Evolutionary conservation across 2,113 vertebrate species (phyloP).

Genomic region (Notiomystis cincta): DNA sequence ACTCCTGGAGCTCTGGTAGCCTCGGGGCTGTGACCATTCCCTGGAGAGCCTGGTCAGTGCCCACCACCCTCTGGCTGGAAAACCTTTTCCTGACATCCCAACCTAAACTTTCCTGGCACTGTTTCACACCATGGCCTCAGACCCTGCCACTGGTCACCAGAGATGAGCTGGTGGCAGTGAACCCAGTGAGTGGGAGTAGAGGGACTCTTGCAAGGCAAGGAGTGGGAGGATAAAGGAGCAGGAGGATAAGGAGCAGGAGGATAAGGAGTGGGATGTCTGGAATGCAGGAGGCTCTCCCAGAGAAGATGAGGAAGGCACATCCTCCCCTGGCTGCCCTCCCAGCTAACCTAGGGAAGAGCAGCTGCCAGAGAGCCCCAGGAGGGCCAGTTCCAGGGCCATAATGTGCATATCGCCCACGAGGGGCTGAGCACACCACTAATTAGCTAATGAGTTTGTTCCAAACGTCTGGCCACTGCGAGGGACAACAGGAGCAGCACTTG

Average conservation of each 20-base stretch:
- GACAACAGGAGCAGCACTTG: constrained; percentile 10
- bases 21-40: neutral
- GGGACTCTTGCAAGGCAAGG: neutral
- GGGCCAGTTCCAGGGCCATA: neutral
- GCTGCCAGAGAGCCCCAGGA: constrained; percentile 28
- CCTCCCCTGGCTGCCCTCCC: neutral
- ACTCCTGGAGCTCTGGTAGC: neutral
- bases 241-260: neutral
- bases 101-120: neutral
- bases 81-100: neutral
- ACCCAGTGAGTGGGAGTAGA: neutral
- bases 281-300: neutral
- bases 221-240: neutral
- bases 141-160: neutral
- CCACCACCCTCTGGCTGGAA: neutral
- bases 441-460: constrained; percentile 54
- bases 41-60: neutral
- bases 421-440: constrained; percentile 48
- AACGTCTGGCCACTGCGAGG: neutral
- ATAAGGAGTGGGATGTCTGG: neutral
- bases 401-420: neutral
- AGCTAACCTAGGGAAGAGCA: neutral
- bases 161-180: neutral
- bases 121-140: rapidly evolving
- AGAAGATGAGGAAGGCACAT: neutral